Conservation (phyloP, 2,888 invertebrate genomes). For the Mystacides longicornis region DNA sequence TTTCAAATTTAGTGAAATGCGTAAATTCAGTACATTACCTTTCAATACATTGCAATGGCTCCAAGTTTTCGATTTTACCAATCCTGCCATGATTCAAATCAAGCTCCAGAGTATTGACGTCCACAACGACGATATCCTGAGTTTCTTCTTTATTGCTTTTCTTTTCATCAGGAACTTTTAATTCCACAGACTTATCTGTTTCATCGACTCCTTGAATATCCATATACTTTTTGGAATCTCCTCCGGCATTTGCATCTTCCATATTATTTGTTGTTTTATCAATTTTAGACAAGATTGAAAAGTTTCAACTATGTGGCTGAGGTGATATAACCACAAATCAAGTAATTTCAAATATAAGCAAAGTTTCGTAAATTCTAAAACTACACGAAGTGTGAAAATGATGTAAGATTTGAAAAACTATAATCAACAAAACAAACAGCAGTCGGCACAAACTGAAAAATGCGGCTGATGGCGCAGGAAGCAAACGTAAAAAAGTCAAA, state of each 20-base stretch:
- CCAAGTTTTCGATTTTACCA: slow-evolving; percentile 76
- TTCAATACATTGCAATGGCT: slow-evolving; percentile 66
- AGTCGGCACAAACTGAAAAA: too few relatives aligned
- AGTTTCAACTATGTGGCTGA: too few relatives aligned
- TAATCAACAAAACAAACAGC: too few relatives aligned
- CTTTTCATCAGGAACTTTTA: neutral
- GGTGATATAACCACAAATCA: too few relatives aligned
- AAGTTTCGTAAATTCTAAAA: too few relatives aligned
- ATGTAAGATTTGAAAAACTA: too few relatives aligned
- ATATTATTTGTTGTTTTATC: neutral
- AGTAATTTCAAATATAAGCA: too few relatives aligned
- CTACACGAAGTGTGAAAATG: too few relatives aligned
- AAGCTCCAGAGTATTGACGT: slow-evolving; percentile 62
- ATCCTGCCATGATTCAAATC: slow-evolving; percentile 88
- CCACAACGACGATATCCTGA: slow-evolving; percentile 57
- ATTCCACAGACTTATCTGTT: neutral
- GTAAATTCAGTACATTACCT: slow-evolving; percentile 38
- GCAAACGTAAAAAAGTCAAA: too few relatives aligned
- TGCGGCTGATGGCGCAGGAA: too few relatives aligned
- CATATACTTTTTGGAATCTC: slow-evolving; percentile 1
- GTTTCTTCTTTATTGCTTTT: slow-evolving; percentile 29
- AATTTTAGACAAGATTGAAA: too few relatives aligned
- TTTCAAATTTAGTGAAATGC: neutral
- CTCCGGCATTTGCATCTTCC: neutral
- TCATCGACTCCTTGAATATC: neutral